Evolutionary conservation across 2,888 invertebrate species (phyloP), one percentile per base, ranked within the genome.

Genomic region (Nymphalis urticae): DNA sequence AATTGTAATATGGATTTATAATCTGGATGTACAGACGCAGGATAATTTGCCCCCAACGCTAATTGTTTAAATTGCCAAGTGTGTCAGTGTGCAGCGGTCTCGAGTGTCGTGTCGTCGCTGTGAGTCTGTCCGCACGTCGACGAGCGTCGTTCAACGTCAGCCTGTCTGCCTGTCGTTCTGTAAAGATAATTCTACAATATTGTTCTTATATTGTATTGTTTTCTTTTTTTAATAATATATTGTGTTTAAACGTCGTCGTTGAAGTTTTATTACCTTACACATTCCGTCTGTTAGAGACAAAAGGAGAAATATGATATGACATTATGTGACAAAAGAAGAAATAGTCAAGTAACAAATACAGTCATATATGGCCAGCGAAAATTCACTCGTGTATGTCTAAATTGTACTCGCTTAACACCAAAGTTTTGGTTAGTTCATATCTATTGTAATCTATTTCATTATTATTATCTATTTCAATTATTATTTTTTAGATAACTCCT

Each of bases 151-250:
- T 54, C 27, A 24, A 53, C 54, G 54, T 54, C 54, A 54, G 54
- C 54, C 53, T 62, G 42, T 42, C 69, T 70, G 42, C 70, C 69
- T 74, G 74, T 76, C 77, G 82, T 81, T 84, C 83, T 87, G 86
- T 87, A 84, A 87, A 87, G 82, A 87, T 86, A 83, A 88, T 86
- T 88, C 88, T 89, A 89, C 89, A 88, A 90, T 89, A 90, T 89
- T 86, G 88, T 89, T 90, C 90, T 87, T 90, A 85, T 89, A 90
- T 88, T 89, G 90, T 90, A 88, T 89, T 90, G 88, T 90, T 88
- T 83, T 85, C 87, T 88, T 90, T 90, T n/a, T 87, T 89, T 88
- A 89, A 88, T 91, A 91, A 90, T 91, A 92, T 91, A 92, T 91
- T 90, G 90, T 91, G 91, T 92, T 92, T 91, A 90, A 91, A 91